These are phyloP conservation scores for Hirudinaria manillensis DNA, from an alignment of 2,888 invertebrate species.

Conservation along the genomic window DNA sequence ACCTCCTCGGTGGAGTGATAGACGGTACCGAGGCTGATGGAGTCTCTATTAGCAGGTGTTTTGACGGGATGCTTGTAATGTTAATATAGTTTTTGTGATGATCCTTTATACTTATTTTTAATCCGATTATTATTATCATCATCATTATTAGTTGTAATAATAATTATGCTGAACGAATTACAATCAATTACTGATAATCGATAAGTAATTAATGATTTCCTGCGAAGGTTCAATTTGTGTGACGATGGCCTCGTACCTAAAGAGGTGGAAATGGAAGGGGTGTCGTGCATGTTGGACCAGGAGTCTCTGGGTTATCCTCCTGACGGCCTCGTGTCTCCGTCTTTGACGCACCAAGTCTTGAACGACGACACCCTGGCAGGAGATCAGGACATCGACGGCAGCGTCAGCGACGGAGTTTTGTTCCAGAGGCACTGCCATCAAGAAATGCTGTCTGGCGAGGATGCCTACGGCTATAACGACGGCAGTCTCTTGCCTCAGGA, in stretches of 20 bases:
- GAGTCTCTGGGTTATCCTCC: constrained; percentile 11
- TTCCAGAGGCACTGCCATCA: constrained; percentile 9
- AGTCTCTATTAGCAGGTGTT: constrained; percentile 7
- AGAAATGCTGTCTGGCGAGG: neutral
- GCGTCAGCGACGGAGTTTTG: neutral
- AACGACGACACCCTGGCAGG: neutral
- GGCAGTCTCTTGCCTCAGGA: constrained; percentile 14
- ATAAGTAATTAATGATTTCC: too few species aligned
- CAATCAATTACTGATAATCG: too few species aligned
- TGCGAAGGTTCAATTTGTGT: constrained; percentile 3
- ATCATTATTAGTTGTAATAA: too few species aligned
- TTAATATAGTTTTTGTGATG: neutral
- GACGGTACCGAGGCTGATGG: constrained; percentile 30
- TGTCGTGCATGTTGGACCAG: constrained; percentile 12
- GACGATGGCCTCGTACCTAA: neutral
- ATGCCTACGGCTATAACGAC: neutral
- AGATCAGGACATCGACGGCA: neutral
- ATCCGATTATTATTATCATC: too few species aligned
- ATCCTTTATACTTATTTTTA: too few species aligned
- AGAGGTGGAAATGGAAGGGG: constrained; percentile 5
- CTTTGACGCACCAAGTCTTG: constrained; percentile 3
- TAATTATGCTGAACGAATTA: too few species aligned
- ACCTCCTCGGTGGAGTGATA: constrained; percentile 25
- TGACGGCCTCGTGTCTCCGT: neutral
- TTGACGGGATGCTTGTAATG: neutral